Evolutionary conservation across 1,140 invertebrate genomes (phyloP).

Genomic region (Hermetia illucens): DNA sequence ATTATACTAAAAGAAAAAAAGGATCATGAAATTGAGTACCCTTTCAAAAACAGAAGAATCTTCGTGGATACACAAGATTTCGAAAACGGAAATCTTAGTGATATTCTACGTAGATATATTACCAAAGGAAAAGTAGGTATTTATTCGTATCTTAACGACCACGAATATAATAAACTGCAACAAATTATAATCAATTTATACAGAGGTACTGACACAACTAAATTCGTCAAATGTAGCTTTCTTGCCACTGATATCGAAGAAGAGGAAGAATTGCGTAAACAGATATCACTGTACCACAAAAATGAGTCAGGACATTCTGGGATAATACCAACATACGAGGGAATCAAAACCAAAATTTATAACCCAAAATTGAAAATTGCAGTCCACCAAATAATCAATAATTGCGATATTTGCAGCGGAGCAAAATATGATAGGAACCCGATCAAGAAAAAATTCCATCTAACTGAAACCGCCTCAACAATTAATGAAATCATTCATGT

Average conservation of each 20-base stretch:
- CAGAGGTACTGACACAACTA: no score
- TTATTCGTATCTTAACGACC: not conserved
- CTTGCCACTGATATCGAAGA: not conserved
- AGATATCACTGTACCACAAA: not conserved
- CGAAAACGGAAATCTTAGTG: not conserved
- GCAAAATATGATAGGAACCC: constrained; percentile 1
- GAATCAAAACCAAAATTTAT: not conserved
- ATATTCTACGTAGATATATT: not conserved
- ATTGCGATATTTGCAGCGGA: not conserved
- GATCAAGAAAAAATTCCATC: not conserved
- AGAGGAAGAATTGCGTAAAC: not conserved
- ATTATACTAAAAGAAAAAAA: not conserved
- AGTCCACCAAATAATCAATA: not conserved
- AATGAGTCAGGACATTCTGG: not conserved
- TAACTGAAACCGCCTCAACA: not conserved
- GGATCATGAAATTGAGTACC: not conserved
- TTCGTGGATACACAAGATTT: not conserved
- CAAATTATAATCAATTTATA: not conserved
- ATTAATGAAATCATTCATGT: not conserved
- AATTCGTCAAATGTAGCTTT: no score
- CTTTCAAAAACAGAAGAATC: not conserved
- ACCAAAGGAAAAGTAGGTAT: not conserved
- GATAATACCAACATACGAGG: not conserved
- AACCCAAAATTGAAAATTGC: not conserved
- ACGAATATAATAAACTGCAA: not conserved